Percentiles rank a stretch among this genome's conserved stretches.
These are phyloP conservation scores for Trematomus bernacchii DNA, from an alignment of 2,797 vertebrate genomes.

Conservation along the genomic window DNA sequence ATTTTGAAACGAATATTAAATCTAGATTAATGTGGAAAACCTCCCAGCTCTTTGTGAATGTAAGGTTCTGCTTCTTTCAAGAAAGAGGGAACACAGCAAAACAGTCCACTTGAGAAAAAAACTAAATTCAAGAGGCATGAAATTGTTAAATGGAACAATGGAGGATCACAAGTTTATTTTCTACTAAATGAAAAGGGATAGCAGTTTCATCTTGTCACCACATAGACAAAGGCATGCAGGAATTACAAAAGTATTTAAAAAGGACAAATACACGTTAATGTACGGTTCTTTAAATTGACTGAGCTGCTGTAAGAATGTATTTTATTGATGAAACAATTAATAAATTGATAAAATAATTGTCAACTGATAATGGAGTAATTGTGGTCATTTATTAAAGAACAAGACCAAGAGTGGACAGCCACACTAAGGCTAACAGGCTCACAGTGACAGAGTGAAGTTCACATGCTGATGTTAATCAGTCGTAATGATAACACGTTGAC, in stretches of 20 bases:
- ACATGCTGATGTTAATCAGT: background rate
- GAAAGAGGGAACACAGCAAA: slow-evolving; percentile 47
- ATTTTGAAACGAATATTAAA: slow-evolving; percentile 98
- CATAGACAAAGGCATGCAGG: slow-evolving; percentile 27
- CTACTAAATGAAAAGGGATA: slow-evolving; percentile 38
- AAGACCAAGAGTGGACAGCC: background rate
- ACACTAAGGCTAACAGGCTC: background rate
- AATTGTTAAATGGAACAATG: slow-evolving; percentile 70
- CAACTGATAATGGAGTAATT: background rate
- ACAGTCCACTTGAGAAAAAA: slow-evolving; percentile 51
- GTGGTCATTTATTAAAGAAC: background rate
- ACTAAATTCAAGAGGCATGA: slow-evolving; percentile 67
- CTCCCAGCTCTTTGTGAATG: slow-evolving; percentile 84
- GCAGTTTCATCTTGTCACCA: slow-evolving; percentile 40
- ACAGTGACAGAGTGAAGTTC: too few species aligned
- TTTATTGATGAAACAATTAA: background rate
- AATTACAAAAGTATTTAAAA: background rate
- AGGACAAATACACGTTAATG: background rate
- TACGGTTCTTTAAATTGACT: background rate
- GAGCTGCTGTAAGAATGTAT: background rate
- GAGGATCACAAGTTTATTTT: slow-evolving; percentile 62
- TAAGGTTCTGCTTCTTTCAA: slow-evolving; percentile 69
- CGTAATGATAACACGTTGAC: background rate
- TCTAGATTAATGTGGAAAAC: slow-evolving; percentile 95
- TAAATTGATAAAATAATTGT: background rate